Base-by-base conservation (phyloP, 2,113 vertebrate genomes). In the Tyto alba region DNA sequence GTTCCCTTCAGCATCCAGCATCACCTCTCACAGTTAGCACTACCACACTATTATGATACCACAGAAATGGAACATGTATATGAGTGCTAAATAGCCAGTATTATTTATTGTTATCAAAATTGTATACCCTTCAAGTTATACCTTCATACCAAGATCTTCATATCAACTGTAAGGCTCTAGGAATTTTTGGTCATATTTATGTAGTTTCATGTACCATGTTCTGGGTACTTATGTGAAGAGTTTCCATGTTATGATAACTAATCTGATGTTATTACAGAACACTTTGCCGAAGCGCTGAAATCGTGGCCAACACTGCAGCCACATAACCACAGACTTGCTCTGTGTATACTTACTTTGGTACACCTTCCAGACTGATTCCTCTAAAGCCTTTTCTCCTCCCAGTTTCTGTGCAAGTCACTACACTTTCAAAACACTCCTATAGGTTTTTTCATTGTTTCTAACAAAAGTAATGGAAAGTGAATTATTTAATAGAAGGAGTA, bases 401-500 rank as follows among this genome's bases (percentile, higher is more conserved):
- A 90, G 40, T 55, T 73, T 66, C 29, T 80, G 41, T 23, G 43
- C 5, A 62, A 86, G 57, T n/a, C 47, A 55, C n/a, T 81, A 57
- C 5, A 36, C 9, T 71, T 84, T 67, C 64, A 84, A 89, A 93
- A 74, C 52, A 89, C 13, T 57, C 2, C n/a, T 78, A 16, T 8
- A 59, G 20, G 0, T 25, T 23, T 94, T 72, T 66, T 29, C 11
- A 50, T 81, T 57, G 22, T 86, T 92, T 78, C 64, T 84, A 81
- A 41, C 14, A 90, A 80, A 94, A 59, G 27, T 53, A 73, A 67
- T 6, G 8, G 52, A 45, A 93, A 63, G 18, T 62, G 20, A 92
- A 88, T 86, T 77, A 85, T 92, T 89, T 89, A 86, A 77, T 80
- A 79, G n/a, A 89, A 67, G 9, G 17, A 92, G 12, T 52, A 81